Conservation (phyloP, 2,113 vertebrate species). For the Eolophus roseicapilla region DNA sequence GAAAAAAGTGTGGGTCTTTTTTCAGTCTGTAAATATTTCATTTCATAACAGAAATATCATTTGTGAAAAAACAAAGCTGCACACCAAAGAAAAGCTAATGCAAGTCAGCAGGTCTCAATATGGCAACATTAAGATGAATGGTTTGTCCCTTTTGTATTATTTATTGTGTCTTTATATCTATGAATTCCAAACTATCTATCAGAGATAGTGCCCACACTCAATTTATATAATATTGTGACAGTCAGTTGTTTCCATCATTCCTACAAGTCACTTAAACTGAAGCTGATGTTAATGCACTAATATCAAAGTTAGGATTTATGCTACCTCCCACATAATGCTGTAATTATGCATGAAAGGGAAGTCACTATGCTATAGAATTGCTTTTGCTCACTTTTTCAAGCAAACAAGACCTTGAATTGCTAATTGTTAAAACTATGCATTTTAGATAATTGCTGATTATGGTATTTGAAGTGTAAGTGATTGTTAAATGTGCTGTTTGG, state of each 20-base stretch:
- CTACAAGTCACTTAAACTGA: neutral
- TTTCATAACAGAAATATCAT: neutral
- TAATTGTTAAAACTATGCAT: neutral
- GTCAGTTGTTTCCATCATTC: neutral
- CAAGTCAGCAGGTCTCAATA: neutral
- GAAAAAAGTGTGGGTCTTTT: neutral
- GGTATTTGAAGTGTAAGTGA: conserved; percentile 8
- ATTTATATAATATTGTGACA: conserved; percentile 5
- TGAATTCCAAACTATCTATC: conserved; percentile 37
- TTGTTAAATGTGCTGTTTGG: conserved; percentile 12
- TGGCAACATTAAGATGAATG: neutral
- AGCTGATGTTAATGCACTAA: neutral
- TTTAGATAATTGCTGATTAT: neutral
- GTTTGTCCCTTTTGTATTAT: conserved; percentile 44
- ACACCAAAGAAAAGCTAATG: neutral
- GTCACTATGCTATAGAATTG: neutral
- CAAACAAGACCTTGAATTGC: neutral
- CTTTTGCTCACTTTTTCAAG: neutral
- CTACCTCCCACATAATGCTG: neutral
- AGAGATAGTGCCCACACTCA: conserved; percentile 4
- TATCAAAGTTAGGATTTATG: neutral
- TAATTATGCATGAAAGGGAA: neutral
- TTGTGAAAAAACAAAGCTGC: neutral
- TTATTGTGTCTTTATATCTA: conserved; percentile 52
- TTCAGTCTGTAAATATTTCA: neutral